Base-by-base conservation (phyloP, 2,797 vertebrate genomes). In the Lepus townsendii region DNA sequence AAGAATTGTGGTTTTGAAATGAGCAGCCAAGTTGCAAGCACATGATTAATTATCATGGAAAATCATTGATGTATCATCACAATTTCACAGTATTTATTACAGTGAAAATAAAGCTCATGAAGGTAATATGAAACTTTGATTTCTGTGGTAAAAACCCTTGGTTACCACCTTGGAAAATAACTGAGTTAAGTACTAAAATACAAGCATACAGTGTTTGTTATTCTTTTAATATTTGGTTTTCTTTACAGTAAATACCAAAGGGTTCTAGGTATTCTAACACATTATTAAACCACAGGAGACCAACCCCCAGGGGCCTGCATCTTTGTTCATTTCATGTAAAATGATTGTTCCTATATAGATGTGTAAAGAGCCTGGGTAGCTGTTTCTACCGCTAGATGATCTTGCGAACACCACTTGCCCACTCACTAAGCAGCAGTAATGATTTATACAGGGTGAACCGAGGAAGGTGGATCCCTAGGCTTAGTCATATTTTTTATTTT, bases 21-120 rank as follows among this genome's bases (percentile, higher is more conserved):
- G 69, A 98, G 94, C 69, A 96, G 94, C 88, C 93, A 95, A 94
- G 69, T 96, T 98, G 93, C 88, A 97, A 97, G 96, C 86, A 97
- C 96, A 97, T 16, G 75, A 98, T 97, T 97, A 96, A 96, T 97
- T 97, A 97, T 96, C 96, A 96, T 92, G 95, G 97, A 96, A 97
- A 97, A 98, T 95, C 96, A 95, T 84, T 96, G 95, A 97, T 93
- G 92, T 96, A 98, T 96, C 97, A 97, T 97, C 35, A 42, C 82
- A 96, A 97, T 97, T 97, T 96, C 95, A 97, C 77, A 97, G 84
- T 95, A 93, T 97, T 97, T 97, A 96, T 97, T 97, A 95, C 96
- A 97, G 0, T 68, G 96, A 97, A 98, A 98, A 97, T 95, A 97
- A 85, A 97, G 88, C 93, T 88, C 91, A 77, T 32, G 93, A 90